Base-by-base conservation (phyloP, 2,113 vertebrate species). In the Serranochromis macrocephalus region DNA sequence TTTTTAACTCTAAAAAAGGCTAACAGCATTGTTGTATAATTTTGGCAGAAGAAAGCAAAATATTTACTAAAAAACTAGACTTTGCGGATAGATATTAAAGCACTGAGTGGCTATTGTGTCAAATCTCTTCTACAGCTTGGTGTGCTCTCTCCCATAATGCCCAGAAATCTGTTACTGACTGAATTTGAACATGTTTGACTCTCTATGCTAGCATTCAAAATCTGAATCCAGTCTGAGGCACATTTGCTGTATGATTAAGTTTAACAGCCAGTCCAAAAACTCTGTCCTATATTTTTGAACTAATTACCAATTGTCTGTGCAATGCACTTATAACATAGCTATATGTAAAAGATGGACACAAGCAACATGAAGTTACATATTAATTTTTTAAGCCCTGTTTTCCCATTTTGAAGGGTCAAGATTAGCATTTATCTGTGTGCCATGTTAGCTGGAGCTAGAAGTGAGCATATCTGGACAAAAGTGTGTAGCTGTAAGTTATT, bases 31-130 rank as follows among this genome's bases (percentile, higher is more conserved):
- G 6, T 16, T 47, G 24, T 75, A 7, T 8, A 17, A 17, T 73
- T 73, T 73, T 0, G 6, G 40, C 16, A 4, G 71, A 47, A 49
- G 9, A 49, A 78, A 29, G 42, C 24, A 13, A 47, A 11, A 0
- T 1, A 1, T 71, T 49, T 31, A 49, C 9, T 51, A 31, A 33
- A 16, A 49, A 51, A n/a, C 10, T 8, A 33, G 26, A 51, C 24
- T 31, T 78, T n/a, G 24, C 10, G 0, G 42, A 45, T 19, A 2
- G 24, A 17, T 17, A 47, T 26, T 49, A 47, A 78, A 31, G 16
- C 24, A 31, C 26, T 51, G 10, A 51, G 73, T n/a, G 26, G 42
- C 24, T 75, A 49, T 1, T 1, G 16, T 75, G 9, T 78, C 26
- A 45, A 5, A 51, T 78, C 42, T 78, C 24, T 33, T n/a, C 47